These are phyloP conservation scores for Bellardia bayeri DNA, from an alignment of 2,888 invertebrate genomes.

Conservation along the genomic window DNA sequence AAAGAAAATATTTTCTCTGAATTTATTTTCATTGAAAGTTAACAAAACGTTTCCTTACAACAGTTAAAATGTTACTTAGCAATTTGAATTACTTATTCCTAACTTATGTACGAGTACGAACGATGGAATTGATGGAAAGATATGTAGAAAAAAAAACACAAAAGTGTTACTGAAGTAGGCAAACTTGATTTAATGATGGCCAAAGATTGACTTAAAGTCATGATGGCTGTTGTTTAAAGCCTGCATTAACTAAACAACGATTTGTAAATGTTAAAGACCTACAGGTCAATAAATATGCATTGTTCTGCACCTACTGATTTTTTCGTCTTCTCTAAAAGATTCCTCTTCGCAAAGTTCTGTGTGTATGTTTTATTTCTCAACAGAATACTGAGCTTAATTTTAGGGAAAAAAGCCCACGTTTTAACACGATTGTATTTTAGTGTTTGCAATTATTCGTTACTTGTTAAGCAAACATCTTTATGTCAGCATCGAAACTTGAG, in stretches of 20 bases:
- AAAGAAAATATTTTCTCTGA: neutral
- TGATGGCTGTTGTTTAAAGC: conserved; percentile 53
- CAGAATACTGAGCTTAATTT: conserved; percentile 1
- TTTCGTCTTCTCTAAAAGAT: neutral
- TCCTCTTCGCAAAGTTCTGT: conserved; percentile 24
- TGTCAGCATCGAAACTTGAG: neutral
- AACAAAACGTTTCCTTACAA: neutral
- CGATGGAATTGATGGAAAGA: neutral
- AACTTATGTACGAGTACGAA: neutral
- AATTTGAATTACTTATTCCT: neutral
- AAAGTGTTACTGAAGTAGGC: conserved; percentile 69
- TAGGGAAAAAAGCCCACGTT: conserved; percentile 40
- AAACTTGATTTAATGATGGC: conserved; percentile 68
- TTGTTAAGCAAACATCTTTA: neutral
- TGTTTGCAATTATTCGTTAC: conserved; percentile 29
- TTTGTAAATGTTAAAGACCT: conserved; percentile 65
- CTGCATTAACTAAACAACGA: conserved; percentile 48
- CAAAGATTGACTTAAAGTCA: conserved; percentile 55
- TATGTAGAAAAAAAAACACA: neutral
- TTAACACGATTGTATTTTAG: conserved; percentile 13
- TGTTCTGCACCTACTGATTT: conserved; percentile 66
- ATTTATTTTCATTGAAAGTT: neutral
- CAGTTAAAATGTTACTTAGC: neutral
- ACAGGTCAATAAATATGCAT: conserved; percentile 67
- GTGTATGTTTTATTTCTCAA: neutral